Conservation (phyloP, 2,797 vertebrate genomes). For the Leptoclinus maculatus region DNA sequence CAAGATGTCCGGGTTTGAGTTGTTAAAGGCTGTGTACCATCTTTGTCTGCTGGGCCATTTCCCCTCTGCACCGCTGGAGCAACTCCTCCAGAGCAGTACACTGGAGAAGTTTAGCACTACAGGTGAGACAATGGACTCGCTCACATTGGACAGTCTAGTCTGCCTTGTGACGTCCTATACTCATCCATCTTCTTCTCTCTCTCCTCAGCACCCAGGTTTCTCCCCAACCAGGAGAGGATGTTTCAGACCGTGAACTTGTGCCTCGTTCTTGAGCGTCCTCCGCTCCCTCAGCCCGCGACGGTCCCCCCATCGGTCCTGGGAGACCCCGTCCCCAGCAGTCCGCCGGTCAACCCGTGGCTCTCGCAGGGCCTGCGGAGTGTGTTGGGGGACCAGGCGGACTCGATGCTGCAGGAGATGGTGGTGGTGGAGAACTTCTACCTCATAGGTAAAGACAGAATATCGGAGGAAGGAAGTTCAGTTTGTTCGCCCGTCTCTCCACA, state of each 20-base stretch:
- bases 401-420: slow-evolving; percentile 52
- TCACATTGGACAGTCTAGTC: background rate
- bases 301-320: slow-evolving; percentile 55
- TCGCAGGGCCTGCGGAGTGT: slow-evolving; percentile 22
- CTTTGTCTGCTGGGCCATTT: slow-evolving; percentile 88
- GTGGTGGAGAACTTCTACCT: slow-evolving; percentile 62
- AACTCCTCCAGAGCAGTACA: slow-evolving; percentile 81
- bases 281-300: slow-evolving; percentile 47
- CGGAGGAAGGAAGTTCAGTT: background rate
- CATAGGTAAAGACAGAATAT: slow-evolving; percentile 58
- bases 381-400: background rate
- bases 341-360: slow-evolving; percentile 18
- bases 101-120: slow-evolving; percentile 72
- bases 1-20: slow-evolving; percentile 76
- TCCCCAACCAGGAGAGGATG: slow-evolving; percentile 67
- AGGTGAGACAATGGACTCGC: slow-evolving; percentile 68
- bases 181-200: background rate
- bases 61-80: slow-evolving; percentile 81
- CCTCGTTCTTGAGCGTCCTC: slow-evolving; percentile 85
- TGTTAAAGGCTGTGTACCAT: slow-evolving; percentile 81
- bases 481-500: background rate
- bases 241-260: slow-evolving; percentile 84
- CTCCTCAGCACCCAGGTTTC: slow-evolving; percentile 67
- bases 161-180: background rate
- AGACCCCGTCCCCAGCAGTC: background rate